Conservation (phyloP, 2,888 invertebrate genomes). For the Ophion ellenae region DNA sequence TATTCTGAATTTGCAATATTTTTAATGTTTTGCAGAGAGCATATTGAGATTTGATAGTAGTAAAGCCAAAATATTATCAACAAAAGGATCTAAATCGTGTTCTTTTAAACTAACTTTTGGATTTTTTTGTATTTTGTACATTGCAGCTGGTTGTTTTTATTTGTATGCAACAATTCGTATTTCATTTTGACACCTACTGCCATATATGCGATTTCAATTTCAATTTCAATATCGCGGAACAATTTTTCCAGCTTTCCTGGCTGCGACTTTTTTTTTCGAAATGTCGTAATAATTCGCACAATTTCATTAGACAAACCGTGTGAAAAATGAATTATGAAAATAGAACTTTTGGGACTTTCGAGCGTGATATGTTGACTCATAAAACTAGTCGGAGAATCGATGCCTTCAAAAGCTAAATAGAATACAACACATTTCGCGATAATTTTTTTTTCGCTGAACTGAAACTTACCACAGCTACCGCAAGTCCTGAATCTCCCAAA, state of each 20-base stretch:
- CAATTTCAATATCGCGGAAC: too few relatives aligned
- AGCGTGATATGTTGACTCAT: too few relatives aligned
- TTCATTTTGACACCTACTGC: background rate
- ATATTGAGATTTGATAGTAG: background rate
- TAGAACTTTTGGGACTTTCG: background rate
- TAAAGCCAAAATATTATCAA: background rate
- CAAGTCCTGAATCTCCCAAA: conserved; percentile 78
- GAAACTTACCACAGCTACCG: conserved; percentile 77
- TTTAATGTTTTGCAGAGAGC: background rate
- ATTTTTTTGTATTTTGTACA: background rate
- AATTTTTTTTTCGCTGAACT: background rate
- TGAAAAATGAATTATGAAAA: background rate
- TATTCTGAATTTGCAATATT: background rate
- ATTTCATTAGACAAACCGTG: background rate
- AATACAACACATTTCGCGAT: background rate
- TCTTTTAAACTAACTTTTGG: background rate
- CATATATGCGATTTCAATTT: background rate
- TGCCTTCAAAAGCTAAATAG: too few relatives aligned
- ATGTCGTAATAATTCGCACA: background rate
- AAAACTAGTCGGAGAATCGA: too few relatives aligned
- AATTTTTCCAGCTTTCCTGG: too few relatives aligned
- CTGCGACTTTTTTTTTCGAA: too few relatives aligned
- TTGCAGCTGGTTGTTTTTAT: background rate
- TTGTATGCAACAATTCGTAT: background rate
- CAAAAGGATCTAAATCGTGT: background rate